A percentile compares a stretch with the other conserved stretches of the same genome.
Evolutionary conservation across 2,797 vertebrate species (phyloP).

Genomic region (Pangasius macronema): DNA sequence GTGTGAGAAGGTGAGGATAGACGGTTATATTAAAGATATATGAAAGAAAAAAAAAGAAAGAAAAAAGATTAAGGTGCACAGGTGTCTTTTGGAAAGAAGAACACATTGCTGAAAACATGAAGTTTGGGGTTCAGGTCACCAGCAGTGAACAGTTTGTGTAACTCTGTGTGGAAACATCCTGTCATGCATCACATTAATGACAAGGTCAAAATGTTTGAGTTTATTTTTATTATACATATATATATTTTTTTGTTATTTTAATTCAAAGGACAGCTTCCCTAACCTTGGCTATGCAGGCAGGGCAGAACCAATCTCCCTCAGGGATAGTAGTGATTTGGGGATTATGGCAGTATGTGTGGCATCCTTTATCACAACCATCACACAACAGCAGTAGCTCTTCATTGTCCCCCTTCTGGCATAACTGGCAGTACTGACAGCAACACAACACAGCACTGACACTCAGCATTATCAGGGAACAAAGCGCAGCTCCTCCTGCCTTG

Average conservation of each 20-base stretch:
- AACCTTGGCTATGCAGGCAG: constrained; percentile 87
- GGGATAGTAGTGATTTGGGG: constrained; percentile 86
- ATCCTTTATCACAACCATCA: constrained; percentile 88
- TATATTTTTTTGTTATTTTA: background rate
- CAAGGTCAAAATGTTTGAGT: background rate
- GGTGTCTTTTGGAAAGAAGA: background rate
- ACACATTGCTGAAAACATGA: background rate
- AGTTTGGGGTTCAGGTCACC: background rate
- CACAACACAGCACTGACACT: constrained; percentile 53
- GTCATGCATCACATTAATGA: background rate
- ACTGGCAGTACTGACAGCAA: constrained; percentile 83
- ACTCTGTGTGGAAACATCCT: background rate
- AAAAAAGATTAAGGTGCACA: background rate
- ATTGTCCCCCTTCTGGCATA: constrained; percentile 86
- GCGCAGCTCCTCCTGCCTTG: background rate
- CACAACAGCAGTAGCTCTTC: constrained; percentile 88
- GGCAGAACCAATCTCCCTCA: constrained; percentile 90
- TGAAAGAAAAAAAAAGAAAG: background rate
- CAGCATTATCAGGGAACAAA: constrained; percentile 24
- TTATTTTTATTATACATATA: background rate
- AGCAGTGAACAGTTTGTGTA: background rate
- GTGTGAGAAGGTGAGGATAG: background rate
- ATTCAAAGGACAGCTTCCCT: constrained; percentile 3
- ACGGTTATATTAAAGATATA: background rate
- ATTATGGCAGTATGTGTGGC: constrained; percentile 88